phyloP scores from a whole-genome alignment of 1,140 invertebrate species.

The Trichonephila inaurata region DNA sequence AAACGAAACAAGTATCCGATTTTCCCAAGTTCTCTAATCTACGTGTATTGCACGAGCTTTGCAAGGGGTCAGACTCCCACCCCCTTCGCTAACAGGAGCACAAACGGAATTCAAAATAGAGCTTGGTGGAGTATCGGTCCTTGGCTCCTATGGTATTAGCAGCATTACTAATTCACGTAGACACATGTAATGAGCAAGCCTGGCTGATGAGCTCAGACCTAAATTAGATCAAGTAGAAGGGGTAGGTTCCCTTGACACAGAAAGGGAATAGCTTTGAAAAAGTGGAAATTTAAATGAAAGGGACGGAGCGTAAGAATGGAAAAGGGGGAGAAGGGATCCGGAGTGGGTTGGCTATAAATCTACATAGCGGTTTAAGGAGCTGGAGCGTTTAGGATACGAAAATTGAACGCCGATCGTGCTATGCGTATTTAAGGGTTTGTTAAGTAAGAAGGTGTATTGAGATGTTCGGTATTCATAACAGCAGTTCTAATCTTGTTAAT shows the following conservation, averaged over 20 bases:
- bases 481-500: not conserved
- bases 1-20: slow-evolving; percentile 70
- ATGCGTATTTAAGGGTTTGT: not conserved
- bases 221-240: slow-evolving; percentile 68
- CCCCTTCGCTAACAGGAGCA: not conserved
- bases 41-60: slow-evolving; percentile 52
- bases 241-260: slow-evolving; percentile 41
- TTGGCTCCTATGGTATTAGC: slow-evolving; percentile 39
- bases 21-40: slow-evolving; percentile 69
- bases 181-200: slow-evolving; percentile 70
- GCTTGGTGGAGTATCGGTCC: not conserved
- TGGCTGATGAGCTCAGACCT: slow-evolving; percentile 65
- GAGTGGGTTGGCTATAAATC: slow-evolving; percentile 65
- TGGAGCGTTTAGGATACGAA: slow-evolving; percentile 1
- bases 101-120: slow-evolving; percentile 65
- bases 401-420: slow-evolving; percentile 1
- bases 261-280: slow-evolving; percentile 71
- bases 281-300: slow-evolving; percentile 75
- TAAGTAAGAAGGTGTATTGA: not conserved
- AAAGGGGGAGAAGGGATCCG: slow-evolving; percentile 3
- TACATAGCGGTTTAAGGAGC: slow-evolving; percentile 42
- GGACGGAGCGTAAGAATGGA: slow-evolving; percentile 51
- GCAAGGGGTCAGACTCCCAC: slow-evolving; percentile 55
- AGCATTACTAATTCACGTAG: slow-evolving; percentile 74
- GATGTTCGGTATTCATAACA: not conserved